Evolutionary conservation across 2,888 invertebrate genomes (phyloP).

Genomic region (Drosophila kokeensis): DNA sequence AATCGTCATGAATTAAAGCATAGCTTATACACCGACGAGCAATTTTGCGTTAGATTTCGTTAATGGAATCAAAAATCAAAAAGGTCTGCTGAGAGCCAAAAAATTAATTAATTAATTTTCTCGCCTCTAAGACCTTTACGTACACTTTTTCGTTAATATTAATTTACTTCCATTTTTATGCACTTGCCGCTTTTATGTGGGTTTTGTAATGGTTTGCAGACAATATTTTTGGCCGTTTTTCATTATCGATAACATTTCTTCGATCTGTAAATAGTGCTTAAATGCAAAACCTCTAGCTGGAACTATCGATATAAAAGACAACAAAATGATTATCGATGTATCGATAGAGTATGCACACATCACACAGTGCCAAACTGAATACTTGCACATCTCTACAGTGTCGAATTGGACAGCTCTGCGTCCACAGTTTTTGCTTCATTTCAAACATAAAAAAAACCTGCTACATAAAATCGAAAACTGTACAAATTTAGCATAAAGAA

Average conservation of each 20-base stretch:
- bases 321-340: conserved; percentile 15
- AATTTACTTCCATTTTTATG: not conserved
- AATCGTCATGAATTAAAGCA: not conserved
- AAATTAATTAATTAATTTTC: no score
- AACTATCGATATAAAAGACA: not conserved
- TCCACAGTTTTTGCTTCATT: conserved; percentile 50
- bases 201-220: no score
- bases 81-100: no score
- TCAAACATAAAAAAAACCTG: conserved; percentile 25
- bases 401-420: conserved; percentile 39
- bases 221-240: no score
- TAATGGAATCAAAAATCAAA: not conserved
- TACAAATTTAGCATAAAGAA: conserved; percentile 12
- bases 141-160: not conserved
- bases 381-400: conserved; percentile 24
- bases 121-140: not conserved
- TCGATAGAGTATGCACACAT: not conserved
- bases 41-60: not conserved
- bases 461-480: conserved; percentile 15
- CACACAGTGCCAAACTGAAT: conserved; percentile 1
- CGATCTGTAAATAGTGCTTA: not conserved
- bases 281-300: not conserved
- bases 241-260: not conserved
- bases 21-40: not conserved
- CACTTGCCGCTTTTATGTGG: no score